phyloP scores from a whole-genome alignment of 2,113 vertebrate genomes.

The Nycticryphes semicollaris region DNA sequence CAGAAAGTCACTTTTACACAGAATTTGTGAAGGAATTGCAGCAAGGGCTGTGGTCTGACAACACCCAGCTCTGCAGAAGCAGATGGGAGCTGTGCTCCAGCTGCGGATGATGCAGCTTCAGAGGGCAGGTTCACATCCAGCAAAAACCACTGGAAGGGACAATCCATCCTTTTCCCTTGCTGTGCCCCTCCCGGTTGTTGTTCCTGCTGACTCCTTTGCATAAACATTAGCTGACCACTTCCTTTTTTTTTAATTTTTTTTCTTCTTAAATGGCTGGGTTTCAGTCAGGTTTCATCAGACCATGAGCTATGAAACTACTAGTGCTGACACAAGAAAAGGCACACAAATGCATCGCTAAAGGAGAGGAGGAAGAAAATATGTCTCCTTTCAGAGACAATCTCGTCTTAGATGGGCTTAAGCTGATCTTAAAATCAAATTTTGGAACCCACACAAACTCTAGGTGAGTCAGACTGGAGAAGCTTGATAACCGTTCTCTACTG shows the following conservation, averaged over 20 bases:
- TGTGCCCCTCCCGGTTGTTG: neutral
- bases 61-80: neutral
- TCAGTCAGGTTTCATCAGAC: neutral
- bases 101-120: neutral
- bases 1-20: neutral
- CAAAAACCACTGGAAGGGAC: neutral
- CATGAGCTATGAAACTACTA: neutral
- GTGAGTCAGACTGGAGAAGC: neutral
- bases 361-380: neutral
- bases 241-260: neutral
- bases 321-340: neutral
- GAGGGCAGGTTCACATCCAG: neutral
- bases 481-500: neutral
- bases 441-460: neutral
- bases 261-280: neutral
- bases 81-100: neutral
- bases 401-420: neutral
- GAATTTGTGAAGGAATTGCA: neutral
- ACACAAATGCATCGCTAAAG: neutral
- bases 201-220: neutral
- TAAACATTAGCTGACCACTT: neutral
- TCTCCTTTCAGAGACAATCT: neutral
- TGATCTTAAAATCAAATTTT: neutral
- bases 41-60: neutral
- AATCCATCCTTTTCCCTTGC: neutral